These are phyloP conservation scores for Drosophila teissieri DNA, from an alignment of 1,140 invertebrate species.

Conservation along the genomic window DNA sequence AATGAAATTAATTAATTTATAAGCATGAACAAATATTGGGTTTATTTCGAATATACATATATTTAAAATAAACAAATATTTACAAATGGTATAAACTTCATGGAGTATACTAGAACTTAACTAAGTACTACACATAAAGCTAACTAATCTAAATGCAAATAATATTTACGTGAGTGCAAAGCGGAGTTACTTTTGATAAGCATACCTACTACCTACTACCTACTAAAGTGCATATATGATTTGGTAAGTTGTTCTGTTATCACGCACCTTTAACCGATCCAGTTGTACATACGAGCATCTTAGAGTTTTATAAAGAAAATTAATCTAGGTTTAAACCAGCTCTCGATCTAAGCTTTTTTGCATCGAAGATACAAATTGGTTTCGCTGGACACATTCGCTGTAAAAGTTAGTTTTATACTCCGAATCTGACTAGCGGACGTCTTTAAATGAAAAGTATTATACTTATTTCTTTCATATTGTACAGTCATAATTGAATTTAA, in stretches of 20 bases:
- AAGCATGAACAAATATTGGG: constrained; percentile 57
- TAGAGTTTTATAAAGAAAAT: constrained; percentile 40
- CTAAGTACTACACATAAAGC: constrained; percentile 15
- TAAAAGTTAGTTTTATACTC: background rate
- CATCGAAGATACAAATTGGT: constrained; percentile 17
- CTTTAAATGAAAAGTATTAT: background rate
- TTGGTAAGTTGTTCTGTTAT: constrained; percentile 36
- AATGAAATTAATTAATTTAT: constrained; percentile 82
- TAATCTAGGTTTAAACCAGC: constrained; percentile 4
- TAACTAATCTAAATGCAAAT: constrained; percentile 30
- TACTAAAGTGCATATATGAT: constrained; percentile 29
- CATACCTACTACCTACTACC: constrained; percentile 3
- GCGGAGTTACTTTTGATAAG: constrained; percentile 35
- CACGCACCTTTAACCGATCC: constrained; percentile 13
- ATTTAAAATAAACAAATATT: constrained; percentile 49
- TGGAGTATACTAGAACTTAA: constrained; percentile 21
- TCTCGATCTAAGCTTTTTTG: constrained; percentile 5
- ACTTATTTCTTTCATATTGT: constrained; percentile 26
- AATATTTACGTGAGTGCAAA: constrained; percentile 35
- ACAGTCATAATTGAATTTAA: constrained; percentile 30
- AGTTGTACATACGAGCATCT: constrained; percentile 52
- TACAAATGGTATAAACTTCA: constrained; percentile 41
- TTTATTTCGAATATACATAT: constrained; percentile 57
- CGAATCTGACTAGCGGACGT: background rate
- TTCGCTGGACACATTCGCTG: constrained; percentile 14